These are phyloP conservation scores for Cyprinodon brontotheroides DNA, from an alignment of 2,113 vertebrate species.

Conservation along the genomic window DNA sequence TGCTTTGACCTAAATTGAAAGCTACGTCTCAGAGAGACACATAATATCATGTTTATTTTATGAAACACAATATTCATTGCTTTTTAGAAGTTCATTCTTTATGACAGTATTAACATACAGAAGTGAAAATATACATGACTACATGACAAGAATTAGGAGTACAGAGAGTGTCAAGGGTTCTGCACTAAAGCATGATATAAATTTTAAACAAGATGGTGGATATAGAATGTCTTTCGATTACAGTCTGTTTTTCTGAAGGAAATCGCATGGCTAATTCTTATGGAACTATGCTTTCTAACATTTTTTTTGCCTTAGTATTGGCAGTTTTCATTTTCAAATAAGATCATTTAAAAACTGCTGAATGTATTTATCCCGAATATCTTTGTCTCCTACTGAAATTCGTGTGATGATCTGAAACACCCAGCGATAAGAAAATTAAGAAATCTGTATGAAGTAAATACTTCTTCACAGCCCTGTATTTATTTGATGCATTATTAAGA, in stretches of 20 bases:
- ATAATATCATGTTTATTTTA: neutral
- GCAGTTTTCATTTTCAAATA: too few relatives aligned
- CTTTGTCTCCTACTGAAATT: too few relatives aligned
- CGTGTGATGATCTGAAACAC: neutral
- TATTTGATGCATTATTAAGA: neutral
- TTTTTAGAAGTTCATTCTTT: neutral
- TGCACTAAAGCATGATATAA: neutral
- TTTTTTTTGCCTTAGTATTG: too few relatives aligned
- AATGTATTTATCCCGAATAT: too few relatives aligned
- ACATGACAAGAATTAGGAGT: too few relatives aligned
- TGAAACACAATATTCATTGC: neutral
- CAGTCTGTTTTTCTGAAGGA: too few relatives aligned
- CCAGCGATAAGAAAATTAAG: too few relatives aligned
- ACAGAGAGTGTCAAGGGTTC: neutral
- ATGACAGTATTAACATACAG: neutral
- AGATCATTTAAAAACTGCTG: too few relatives aligned
- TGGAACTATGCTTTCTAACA: too few relatives aligned
- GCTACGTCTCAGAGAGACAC: neutral
- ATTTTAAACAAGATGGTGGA: neutral
- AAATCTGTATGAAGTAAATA: neutral
- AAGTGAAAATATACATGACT: too few relatives aligned
- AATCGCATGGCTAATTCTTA: too few relatives aligned
- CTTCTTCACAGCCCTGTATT: neutral
- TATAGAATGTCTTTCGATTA: too few relatives aligned
- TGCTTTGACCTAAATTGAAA: slow-evolving; percentile 49